Conservation (phyloP, 2,797 vertebrate genomes). For the Hydrocynus forskahlii region DNA sequence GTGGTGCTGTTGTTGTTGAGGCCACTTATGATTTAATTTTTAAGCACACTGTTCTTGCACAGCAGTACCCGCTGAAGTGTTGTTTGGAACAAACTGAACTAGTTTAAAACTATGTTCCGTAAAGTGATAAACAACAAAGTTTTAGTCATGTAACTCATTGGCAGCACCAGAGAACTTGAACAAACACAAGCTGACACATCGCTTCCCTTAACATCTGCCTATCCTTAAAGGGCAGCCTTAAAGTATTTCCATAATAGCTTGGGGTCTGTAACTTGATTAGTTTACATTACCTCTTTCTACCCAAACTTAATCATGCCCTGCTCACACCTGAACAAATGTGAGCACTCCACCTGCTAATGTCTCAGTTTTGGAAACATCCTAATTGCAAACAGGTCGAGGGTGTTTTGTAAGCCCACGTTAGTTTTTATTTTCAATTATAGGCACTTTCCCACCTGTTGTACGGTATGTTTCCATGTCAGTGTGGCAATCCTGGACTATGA, state of each 20-base stretch:
- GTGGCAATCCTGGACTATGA: neutral
- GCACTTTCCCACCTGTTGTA: conserved; percentile 31
- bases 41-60: neutral
- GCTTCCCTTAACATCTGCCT: conserved; percentile 32
- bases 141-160: neutral
- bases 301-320: neutral
- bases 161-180: neutral
- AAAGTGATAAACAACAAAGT: conserved; percentile 12
- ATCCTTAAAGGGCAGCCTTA: neutral
- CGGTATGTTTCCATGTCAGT: conserved; percentile 4
- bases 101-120: conserved; percentile 1
- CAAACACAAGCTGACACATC: conserved; percentile 2
- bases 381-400: conserved; percentile 17
- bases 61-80: neutral
- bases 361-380: conserved; percentile 3
- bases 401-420: conserved; percentile 20
- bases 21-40: neutral
- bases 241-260: conserved; percentile 28
- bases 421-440: conserved; percentile 23
- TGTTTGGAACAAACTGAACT: neutral
- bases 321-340: conserved; percentile 8
- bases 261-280: conserved; percentile 22
- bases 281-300: conserved; percentile 20
- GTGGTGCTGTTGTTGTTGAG: neutral
- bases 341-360: neutral